Evolutionary conservation across 2,888 invertebrate species (phyloP), one percentile per base, ranked within the genome.

Genomic region (Allolobophora icterica): DNA sequence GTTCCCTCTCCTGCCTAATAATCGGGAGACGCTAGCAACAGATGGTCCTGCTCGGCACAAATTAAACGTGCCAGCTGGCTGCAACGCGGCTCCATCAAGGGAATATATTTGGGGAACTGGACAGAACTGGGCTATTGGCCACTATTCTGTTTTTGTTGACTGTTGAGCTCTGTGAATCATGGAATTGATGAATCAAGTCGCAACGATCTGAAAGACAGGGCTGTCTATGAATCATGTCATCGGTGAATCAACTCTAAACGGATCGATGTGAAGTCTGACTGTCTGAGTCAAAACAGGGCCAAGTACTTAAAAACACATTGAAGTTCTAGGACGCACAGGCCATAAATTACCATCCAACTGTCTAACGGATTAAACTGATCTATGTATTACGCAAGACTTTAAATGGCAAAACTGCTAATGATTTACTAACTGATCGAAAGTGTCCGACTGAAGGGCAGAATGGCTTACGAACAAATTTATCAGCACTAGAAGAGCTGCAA

Each of bases 1-100:
- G n/a, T 71, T 71, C 71, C 71, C 71, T 71, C 71, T n/a, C 71
- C 71, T 71, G n/a, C 71, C 71, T 71, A 71, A 71, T 71, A 71
- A 71, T 71, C 71, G n/a, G 30, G 71, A n/a, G 71, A 24, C 21
- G 45, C 30, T 71, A 71, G 71, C 71, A n/a, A n/a, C 71, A 71
- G 71, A 71, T 71, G 71, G 71, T 71, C n/a, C 8, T 3, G 1
- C 71, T n/a, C 71, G 8, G 30, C 13, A n/a, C n/a, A 71, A 71
- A 71, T 71, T 71, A 71, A 71, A 71, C n/a, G n/a, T 52, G n/a
- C 71, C 71, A 71, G 71, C 71, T n/a, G 71, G 30, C 71, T n/a
- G n/a, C 71, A 71, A 0, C 0, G 71, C 30, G 71, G 30, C 30
- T 71, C 17, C 11, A 71, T n/a, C n/a, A 71, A 30, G 71, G 71